phyloP scores from a whole-genome alignment of 92 coral and sea anemone species.

The Anthopleura xanthogrammica region DNA sequence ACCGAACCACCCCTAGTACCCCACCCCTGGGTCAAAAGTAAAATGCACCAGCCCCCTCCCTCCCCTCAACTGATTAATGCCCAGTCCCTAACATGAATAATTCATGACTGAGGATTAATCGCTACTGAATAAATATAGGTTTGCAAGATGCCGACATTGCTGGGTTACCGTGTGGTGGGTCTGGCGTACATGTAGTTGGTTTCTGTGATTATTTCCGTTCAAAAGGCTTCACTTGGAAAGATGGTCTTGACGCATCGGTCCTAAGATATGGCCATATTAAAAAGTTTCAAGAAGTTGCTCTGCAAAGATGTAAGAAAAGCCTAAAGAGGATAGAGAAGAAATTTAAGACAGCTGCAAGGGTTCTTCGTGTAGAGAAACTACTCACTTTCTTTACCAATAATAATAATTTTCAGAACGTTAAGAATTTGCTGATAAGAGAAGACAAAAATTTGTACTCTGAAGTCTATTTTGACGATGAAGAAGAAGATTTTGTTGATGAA shows the following conservation, averaged over 20 bases:
- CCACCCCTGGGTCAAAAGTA: too few species aligned
- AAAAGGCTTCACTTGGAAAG: conserved; percentile 56
- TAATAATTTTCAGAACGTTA: neutral
- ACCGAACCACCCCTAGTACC: too few species aligned
- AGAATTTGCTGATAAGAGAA: neutral
- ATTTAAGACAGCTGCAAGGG: conserved; percentile 53
- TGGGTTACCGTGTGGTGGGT: neutral
- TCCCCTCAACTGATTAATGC: too few species aligned
- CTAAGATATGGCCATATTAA: neutral
- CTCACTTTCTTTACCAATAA: neutral
- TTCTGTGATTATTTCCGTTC: neutral
- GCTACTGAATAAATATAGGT: neutral
- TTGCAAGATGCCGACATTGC: neutral
- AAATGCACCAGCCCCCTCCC: too few species aligned
- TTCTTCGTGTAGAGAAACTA: neutral
- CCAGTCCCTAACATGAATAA: neutral
- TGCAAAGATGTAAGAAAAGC: conserved; percentile 71
- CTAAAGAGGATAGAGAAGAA: conserved; percentile 64
- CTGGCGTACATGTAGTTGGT: neutral
- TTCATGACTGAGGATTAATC: neutral
- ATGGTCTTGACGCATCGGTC: conserved; percentile 65
- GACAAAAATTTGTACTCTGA: neutral
- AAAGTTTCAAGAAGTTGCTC: conserved; percentile 68
- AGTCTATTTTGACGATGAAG: neutral
- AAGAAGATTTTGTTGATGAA: neutral